Base-by-base conservation (phyloP, 2,888 invertebrate genomes). In the Copidosoma aretas region DNA sequence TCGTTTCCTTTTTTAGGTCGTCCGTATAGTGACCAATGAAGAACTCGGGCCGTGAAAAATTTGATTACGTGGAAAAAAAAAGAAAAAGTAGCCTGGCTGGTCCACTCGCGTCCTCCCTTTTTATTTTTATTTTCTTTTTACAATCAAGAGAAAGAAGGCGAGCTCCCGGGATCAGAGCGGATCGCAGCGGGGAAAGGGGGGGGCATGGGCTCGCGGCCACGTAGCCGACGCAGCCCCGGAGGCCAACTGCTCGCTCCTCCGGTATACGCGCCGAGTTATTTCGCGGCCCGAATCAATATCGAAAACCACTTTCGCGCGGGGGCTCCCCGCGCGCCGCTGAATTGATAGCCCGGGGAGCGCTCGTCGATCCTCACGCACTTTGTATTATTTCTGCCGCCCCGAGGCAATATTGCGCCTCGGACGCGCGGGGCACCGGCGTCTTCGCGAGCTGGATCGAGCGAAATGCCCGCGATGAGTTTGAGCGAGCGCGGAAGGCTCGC, bases 211-310 rank as follows among this genome's bases (percentile, higher is more conserved):
- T 70, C 72, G 69, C 60, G 69, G 49, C 24, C 68, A 72, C n/a
- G 73, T 71, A 67, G 66, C 53, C 25, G 67, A 61, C 64, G 63
- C 10, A 64, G 43, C 15, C 15, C 17, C 15, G 43, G 43, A 46
- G 17, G 43, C 15, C 14, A 12, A 8, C 43, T 46, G 3, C 12
- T 46, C 17, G 43, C 17, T 46, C 43, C 24, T 15, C 25, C 63
- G 70, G 73, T 22, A 15, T 12, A 32, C 32, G 5, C 10, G 54
- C 25, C 41, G 65, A 68, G 65, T 74, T 75, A 75, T 75, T 75
- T 73, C 67, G 70, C 66, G 70, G 67, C 64, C 4, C 32, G 73
- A 73, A 74, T 77, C 75, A 73, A 76, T 76, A 76, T 75, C 58
- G 69, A 61, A 66, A 73, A 73, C 73, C 74, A 73, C 73, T 74